These are phyloP conservation scores for Tineola bisselliella DNA, from an alignment of 2,888 invertebrate genomes.

Conservation along the genomic window DNA sequence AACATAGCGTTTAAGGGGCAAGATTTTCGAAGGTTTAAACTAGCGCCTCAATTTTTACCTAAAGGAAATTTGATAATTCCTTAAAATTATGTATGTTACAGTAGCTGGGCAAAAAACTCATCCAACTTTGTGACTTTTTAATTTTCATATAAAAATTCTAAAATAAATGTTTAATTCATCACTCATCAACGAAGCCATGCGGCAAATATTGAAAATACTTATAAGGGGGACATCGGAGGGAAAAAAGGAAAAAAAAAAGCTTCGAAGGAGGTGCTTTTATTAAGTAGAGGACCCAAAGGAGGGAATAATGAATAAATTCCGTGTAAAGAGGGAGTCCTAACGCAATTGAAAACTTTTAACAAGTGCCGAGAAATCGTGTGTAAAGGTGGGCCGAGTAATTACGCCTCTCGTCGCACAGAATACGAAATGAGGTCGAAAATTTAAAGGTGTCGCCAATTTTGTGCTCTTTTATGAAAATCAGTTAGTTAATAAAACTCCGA, in stretches of 20 bases:
- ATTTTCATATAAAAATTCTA: constrained; percentile 31
- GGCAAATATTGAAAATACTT: constrained; percentile 62
- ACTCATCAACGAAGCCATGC: constrained; percentile 53
- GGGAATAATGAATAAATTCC: constrained; percentile 65
- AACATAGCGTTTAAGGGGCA: neutral
- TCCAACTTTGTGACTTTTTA: constrained; percentile 3
- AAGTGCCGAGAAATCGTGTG: constrained; percentile 66
- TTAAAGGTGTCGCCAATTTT: constrained; percentile 30
- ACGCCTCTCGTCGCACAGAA: constrained; percentile 46
- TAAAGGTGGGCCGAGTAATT: constrained; percentile 60
- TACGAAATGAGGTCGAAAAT: constrained; percentile 55
- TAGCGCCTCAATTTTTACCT: too few species aligned
- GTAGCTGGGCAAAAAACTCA: neutral
- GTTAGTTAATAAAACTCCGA: constrained; percentile 31
- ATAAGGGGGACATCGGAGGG: constrained; percentile 37
- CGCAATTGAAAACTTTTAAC: constrained; percentile 69
- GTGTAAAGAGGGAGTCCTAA: constrained; percentile 53
- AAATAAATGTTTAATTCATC: constrained; percentile 57
- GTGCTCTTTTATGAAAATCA: constrained; percentile 45
- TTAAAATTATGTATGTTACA: neutral
- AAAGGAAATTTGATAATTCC: too few species aligned
- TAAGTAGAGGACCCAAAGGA: constrained; percentile 44
- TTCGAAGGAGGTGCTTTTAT: constrained; percentile 49
- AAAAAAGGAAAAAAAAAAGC: constrained; percentile 37
- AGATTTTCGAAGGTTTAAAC: neutral